Percentiles rank a stretch among this genome's conserved stretches.
Evolutionary conservation across 2,113 vertebrate genomes (phyloP).

Genomic region (Mesitornis unicolor): DNA sequence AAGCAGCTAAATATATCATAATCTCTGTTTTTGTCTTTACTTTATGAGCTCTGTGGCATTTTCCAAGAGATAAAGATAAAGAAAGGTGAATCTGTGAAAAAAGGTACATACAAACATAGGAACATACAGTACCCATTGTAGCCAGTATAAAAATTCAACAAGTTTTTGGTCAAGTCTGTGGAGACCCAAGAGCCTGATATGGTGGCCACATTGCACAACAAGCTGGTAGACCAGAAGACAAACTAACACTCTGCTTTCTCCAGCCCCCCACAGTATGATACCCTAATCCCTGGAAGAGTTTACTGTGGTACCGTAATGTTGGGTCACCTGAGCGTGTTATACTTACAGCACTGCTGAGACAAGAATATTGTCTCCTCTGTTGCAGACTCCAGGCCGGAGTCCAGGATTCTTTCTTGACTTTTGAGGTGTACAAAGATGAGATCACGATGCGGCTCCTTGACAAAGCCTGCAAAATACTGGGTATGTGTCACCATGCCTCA

Average conservation of each 20-base stretch:
- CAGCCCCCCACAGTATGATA: not conserved
- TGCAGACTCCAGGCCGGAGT: conserved; percentile 70
- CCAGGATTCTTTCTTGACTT: conserved; percentile 78
- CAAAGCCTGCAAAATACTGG: conserved; percentile 77
- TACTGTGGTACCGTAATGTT: fast-evolving
- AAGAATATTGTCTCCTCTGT: not conserved
- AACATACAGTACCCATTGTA: not conserved
- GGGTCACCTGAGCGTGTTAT: not conserved
- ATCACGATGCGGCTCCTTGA: conserved; percentile 75
- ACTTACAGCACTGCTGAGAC: not conserved
- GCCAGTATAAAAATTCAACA: not conserved
- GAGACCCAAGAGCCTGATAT: not conserved
- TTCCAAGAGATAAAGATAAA: not conserved
- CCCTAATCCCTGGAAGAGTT: not conserved
- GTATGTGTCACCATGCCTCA: conserved; percentile 26
- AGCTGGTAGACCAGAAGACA: not conserved
- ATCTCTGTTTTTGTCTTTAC: not conserved
- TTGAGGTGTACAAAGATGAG: conserved; percentile 78
- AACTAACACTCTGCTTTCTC: not conserved
- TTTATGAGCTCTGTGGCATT: not conserved
- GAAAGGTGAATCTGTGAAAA: too few relatives aligned
- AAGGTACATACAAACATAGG: not conserved
- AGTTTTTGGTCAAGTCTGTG: not conserved
- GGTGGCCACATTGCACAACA: not conserved
- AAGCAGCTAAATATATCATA: not conserved